Evolutionary conservation across 2,797 vertebrate species (phyloP), one percentile per base, ranked within the genome.

Genomic region (Phataginus tetradactyla): DNA sequence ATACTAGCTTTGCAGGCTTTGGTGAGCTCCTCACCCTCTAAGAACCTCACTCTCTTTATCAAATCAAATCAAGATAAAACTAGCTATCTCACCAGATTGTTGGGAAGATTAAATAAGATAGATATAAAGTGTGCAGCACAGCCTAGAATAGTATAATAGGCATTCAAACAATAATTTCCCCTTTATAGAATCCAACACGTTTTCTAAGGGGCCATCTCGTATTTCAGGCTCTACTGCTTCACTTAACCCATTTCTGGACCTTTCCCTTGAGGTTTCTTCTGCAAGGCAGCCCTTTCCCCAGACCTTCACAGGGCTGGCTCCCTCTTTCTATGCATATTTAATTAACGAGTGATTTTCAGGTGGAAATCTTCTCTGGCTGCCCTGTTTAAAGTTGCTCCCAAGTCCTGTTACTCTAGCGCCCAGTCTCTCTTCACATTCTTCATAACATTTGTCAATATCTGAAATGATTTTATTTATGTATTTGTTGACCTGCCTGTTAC

Each of bases 31-130:
- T 74, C 88, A 37, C 39, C 21, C 69, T 85, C 49, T 51, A 3
- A 5, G 39, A 61, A 6, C 63, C 51, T 78, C 34, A 0, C 3
- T 63, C 91, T 74, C 61, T 80, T 90, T 45, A 45, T 63, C 81
- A 53, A 37, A 57, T 34, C 75, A 94, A 79, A 91, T 86, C 57
- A 81, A 89, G 53, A 39, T 51, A 86, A 86, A 84, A 68, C 34
- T 6, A 78, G 37, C 42, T 61, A 91, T 86, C 53, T 95, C 45
- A 57, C 5, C 13, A 94, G 81, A 64, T 49, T n/a, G 57, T 42
- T 68, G 72, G 42, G 10, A 20, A 94, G 83, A 87, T 59, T 84
- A 87, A 87, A 66, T 42, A 51, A 84, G 12, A 72, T 13, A 3
- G 51, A 12, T 63, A 57, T 39, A 25, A 81, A 80, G 15, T 42